These are phyloP conservation scores for Dicycla oo DNA, from an alignment of 2,888 invertebrate species.

Conservation along the genomic window DNA sequence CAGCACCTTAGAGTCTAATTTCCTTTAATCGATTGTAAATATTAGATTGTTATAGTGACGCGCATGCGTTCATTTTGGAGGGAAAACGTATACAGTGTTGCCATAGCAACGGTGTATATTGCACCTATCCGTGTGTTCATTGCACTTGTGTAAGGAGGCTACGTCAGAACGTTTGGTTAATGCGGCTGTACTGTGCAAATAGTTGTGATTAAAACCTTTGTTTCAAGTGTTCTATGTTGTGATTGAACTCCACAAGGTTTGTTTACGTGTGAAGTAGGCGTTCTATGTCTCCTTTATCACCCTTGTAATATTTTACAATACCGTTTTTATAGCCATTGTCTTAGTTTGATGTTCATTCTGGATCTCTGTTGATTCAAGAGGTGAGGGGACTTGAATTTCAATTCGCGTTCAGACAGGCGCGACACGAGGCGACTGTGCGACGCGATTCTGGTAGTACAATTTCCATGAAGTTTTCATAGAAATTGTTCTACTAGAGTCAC, in stretches of 20 bases:
- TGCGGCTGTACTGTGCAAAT: conserved; percentile 58
- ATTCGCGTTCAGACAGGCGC: too few species aligned
- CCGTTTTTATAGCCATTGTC: conserved; percentile 46
- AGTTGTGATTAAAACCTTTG: conserved; percentile 73
- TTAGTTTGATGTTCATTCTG: conserved; percentile 44
- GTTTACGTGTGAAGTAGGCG: conserved; percentile 69
- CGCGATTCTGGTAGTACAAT: too few species aligned
- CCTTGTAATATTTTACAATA: conserved; percentile 44
- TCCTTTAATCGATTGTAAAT: conserved; percentile 51
- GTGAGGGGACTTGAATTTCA: too few species aligned
- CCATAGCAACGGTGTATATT: conserved; percentile 80
- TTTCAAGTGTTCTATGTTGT: conserved; percentile 72
- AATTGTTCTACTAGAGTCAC: too few species aligned
- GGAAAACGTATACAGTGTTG: conserved; percentile 86
- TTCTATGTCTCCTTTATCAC: conserved; percentile 57
- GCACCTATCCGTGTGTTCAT: conserved; percentile 73
- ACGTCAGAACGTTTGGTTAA: conserved; percentile 55
- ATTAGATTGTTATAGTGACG: conserved; percentile 67
- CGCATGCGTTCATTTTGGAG: conserved; percentile 89
- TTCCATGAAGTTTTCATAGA: too few species aligned
- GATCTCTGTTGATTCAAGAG: conserved; percentile 10
- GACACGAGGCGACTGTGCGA: too few species aligned
- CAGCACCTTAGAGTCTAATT: conserved; percentile 64
- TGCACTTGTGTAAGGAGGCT: conserved; percentile 64
- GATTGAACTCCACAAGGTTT: conserved; percentile 72